Evolutionary conservation across 2,888 invertebrate species (phyloP), one percentile per base, ranked within the genome.

Genomic region (Rhamnusium bicolor): DNA sequence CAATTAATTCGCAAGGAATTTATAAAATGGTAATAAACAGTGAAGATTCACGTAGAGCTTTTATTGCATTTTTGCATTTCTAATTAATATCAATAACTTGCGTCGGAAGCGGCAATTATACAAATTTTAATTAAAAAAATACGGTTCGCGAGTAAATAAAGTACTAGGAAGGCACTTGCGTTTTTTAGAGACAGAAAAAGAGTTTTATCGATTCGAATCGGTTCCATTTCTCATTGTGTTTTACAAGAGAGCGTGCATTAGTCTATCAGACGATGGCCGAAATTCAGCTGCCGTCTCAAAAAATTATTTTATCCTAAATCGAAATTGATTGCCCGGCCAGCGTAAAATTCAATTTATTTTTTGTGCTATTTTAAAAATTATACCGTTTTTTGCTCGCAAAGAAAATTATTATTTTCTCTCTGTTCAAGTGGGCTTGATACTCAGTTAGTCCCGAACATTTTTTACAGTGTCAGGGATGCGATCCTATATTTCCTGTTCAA

Each of bases 291-390:
- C 65, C 19, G 53, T 18, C 65, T 65, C 65, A 53, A 63, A 65
- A 65, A 65, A 65, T 32, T 53, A 65, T 63, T 61, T 40, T 12
- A 65, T 16, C 53, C n/a, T 51, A 27, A 65, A 53, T 53, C 29
- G 65, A 19, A 65, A 53, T 29, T 29, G 53, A 65, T 18, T 29
- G 65, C 53, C 27, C 53, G 53, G 51, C 12, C 32, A 32, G 53
- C 51, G 53, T 46, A 54, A 65, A 65, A 65, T 65, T 65, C 47
- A 63, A 61, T 61, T 61, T 61, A 46, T 61, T 61, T 61, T 61
- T 61, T 61, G 61, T 24, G 19, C 6, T 6, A 40, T 40, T 46
- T 40, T 40, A 19, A 12, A 61, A 40, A 61, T 46, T 61, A 61
- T 21, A 24, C 61, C 46, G 7, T 14, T 46, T 27, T 46, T 47